Conservation (phyloP, 1,140 invertebrate genomes). For the Penaeus indicus region DNA sequence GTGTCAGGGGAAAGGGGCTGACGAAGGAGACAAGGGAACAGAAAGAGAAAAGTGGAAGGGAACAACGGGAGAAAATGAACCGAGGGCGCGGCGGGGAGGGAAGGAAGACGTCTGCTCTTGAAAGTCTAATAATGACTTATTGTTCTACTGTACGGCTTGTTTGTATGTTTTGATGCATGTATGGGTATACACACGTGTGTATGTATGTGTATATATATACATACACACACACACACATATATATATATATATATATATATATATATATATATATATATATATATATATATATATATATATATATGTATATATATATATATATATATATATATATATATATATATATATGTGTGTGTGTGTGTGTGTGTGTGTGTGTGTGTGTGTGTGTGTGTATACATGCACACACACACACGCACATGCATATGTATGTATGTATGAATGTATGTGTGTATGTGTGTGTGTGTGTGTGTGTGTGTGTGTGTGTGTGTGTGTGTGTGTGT, state of each 20-base stretch:
- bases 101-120: neutral
- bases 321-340: too few relatives aligned
- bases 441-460: neutral
- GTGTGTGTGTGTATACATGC: too few relatives aligned
- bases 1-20: neutral
- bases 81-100: neutral
- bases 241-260: too few relatives aligned
- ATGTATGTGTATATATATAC: neutral
- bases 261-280: too few relatives aligned
- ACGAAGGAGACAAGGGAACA: neutral
- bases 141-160: neutral
- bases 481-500: neutral
- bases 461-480: neutral
- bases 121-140: neutral
- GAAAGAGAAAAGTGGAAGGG: neutral
- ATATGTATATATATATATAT: too few relatives aligned
- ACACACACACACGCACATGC: neutral
- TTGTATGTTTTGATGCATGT: neutral
- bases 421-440: constrained; percentile 34
- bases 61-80: too few relatives aligned
- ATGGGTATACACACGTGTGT: neutral
- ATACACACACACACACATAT: too few relatives aligned
- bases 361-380: too few relatives aligned
- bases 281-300: too few relatives aligned
- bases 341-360: too few relatives aligned